Evolutionary conservation across 2,113 vertebrate genomes (phyloP), one percentile per base, ranked within the genome.

Genomic region (Scytalopus superciliaris): DNA sequence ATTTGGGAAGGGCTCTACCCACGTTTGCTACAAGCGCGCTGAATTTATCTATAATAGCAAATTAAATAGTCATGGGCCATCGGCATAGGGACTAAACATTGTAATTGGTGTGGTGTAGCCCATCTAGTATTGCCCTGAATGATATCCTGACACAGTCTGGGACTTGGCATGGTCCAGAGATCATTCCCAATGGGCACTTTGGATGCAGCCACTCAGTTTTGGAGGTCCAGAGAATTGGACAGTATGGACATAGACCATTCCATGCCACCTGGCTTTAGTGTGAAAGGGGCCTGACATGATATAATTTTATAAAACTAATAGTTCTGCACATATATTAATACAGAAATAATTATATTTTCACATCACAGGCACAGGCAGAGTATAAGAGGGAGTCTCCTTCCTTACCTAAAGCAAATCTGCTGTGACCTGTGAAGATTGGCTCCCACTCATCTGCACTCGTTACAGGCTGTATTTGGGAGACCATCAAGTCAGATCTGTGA

Each of bases 121-220:
- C 35, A 42, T 19, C 3, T 53, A 55, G 2, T 5, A 10, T 6
- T 70, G 59, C 10, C 25, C 25, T 45, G 50, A 64, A 47, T 23
- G 45, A 31, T 31, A 13, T 4, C n/a, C 57, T 39, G 14, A 15
- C 52, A 27, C 3, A 44, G 17, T 40, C 6, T 73, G 79, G 22
- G 49, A 22, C 8, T n/a, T 62, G 28, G 3, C 28, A 56, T 0
- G 0, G 31, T 30, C 49, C 50, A 31, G 49, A 22, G 8, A 53
- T 7, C 56, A 18, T 50, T 93, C 35, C 30, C 17, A 63, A 2
- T 0, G 35, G 4, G 2, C 12, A 18, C 7, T 57, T 47, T 77
- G 52, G 42, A 35, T 62, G 9, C 6, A 92, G 18, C 6, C 14
- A 19, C 25, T 7, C n/a, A n/a, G 3, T 57, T 83, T 35, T 53